phyloP scores from a whole-genome alignment of 2,888 invertebrate species.

The Strigamia crassipes region DNA sequence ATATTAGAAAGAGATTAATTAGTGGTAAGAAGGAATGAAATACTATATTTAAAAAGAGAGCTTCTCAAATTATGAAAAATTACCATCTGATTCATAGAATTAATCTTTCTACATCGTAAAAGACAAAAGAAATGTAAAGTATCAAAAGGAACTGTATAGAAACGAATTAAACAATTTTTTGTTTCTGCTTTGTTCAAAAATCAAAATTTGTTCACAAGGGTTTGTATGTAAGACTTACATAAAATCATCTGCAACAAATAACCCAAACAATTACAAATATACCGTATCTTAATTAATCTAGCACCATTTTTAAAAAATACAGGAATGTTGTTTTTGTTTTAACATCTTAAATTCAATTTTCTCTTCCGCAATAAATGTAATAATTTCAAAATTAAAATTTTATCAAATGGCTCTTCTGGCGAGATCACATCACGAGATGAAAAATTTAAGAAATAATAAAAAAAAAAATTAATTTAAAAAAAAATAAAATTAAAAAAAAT shows the following conservation, averaged over 20 bases:
- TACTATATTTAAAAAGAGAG: constrained; percentile 34
- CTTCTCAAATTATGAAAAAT: constrained; percentile 39
- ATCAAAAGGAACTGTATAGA: constrained; percentile 11
- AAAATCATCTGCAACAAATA: not conserved
- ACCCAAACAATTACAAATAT: constrained; percentile 10
- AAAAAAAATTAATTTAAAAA: not conserved
- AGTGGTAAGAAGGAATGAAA: constrained; percentile 40
- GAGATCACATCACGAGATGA: not conserved
- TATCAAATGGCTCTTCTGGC: not conserved
- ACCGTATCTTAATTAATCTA: not conserved
- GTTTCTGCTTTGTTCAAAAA: not conserved
- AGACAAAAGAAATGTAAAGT: not conserved
- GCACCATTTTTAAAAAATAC: constrained; percentile 39
- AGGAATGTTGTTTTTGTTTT: not conserved
- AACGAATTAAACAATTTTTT: not conserved
- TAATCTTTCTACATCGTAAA: not conserved
- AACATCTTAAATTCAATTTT: not conserved
- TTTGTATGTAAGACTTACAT: not conserved
- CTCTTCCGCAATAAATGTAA: not conserved
- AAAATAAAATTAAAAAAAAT: not conserved
- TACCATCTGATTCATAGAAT: constrained; percentile 11
- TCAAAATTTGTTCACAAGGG: not conserved
- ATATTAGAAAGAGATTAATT: constrained; percentile 40
- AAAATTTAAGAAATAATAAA: not conserved
- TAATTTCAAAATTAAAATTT: not conserved